These are phyloP conservation scores for Hemicentrotus pulcherrimus DNA, from an alignment of 35 echinoderm and acorn worm genomes.

Conservation along the genomic window DNA sequence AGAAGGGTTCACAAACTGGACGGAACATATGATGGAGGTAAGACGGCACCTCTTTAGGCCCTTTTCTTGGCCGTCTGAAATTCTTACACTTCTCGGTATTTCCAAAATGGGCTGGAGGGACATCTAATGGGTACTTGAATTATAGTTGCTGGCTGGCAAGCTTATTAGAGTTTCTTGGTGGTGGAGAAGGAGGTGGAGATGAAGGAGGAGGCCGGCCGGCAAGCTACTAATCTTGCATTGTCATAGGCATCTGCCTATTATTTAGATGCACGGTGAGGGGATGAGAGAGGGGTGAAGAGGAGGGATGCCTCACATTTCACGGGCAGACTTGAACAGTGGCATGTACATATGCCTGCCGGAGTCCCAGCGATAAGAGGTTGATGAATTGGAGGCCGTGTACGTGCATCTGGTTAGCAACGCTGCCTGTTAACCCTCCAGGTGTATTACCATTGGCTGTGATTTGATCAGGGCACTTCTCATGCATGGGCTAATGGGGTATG, in stretches of 20 bases:
- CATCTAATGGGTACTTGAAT: conserved; percentile 2
- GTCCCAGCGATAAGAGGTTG: neutral
- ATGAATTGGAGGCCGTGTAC: conserved; percentile 44
- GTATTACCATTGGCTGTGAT: conserved; percentile 2
- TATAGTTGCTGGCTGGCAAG: neutral
- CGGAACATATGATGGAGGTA: neutral
- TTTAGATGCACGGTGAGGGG: neutral
- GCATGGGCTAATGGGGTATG: neutral
- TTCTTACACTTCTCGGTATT: neutral
- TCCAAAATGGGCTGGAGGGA: neutral
- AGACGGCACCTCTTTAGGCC: neutral
- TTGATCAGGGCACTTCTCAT: conserved; percentile 11
- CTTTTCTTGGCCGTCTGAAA: neutral
- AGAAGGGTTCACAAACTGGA: neutral
- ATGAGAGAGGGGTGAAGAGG: neutral
- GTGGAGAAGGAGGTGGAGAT: neutral
- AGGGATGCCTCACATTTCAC: conserved; percentile 20
- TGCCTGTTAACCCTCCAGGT: neutral
- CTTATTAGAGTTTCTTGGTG: neutral
- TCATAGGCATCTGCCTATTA: neutral
- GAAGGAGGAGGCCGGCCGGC: neutral
- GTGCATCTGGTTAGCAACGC: conserved; percentile 23
- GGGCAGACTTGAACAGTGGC: conserved; percentile 2
- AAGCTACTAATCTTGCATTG: neutral
- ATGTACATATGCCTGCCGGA: neutral